A percentile compares a stretch with the other conserved stretches of the same genome.
These are phyloP conservation scores for Andrena marginata DNA, from an alignment of 2,888 invertebrate species.

Conservation along the genomic window DNA sequence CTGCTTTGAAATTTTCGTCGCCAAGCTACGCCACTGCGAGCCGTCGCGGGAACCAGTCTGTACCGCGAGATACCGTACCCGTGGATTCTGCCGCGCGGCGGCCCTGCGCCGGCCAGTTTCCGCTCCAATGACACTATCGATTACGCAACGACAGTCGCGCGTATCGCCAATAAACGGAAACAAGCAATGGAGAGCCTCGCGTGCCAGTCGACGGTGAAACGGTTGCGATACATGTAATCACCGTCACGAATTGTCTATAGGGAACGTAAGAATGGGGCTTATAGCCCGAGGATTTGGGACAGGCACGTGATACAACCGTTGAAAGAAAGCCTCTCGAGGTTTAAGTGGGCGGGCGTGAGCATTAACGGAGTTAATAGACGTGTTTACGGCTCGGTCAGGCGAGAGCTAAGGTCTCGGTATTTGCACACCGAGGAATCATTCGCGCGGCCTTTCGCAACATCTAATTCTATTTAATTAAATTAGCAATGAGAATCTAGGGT, in stretches of 20 bases:
- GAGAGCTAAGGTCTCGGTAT: not conserved
- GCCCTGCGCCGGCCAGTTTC: constrained; percentile 12
- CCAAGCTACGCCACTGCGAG: constrained; percentile 33
- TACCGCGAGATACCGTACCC: not conserved
- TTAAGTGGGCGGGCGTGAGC: constrained; percentile 18
- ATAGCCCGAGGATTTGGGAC: not conserved
- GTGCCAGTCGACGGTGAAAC: constrained; percentile 13
- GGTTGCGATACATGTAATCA: constrained; percentile 17
- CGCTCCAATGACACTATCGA: constrained; percentile 38
- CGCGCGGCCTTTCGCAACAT: no score
- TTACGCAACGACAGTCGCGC: constrained; percentile 40
- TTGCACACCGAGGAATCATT: not conserved
- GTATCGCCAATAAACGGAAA: constrained; percentile 29
- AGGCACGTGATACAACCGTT: not conserved
- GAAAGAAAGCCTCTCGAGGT: not conserved
- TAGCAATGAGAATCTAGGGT: no score
- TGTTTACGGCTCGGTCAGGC: not conserved
- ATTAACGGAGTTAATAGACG: constrained; percentile 4
- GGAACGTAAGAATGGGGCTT: not conserved
- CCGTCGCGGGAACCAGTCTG: not conserved
- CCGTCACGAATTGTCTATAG: not conserved
- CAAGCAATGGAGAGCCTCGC: not conserved
- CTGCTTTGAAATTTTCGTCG: constrained; percentile 68
- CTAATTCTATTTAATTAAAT: no score
- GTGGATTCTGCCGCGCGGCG: constrained; percentile 20